phyloP scores from a whole-genome alignment of 2,888 invertebrate genomes.

The Anagyrus pseudococci region DNA sequence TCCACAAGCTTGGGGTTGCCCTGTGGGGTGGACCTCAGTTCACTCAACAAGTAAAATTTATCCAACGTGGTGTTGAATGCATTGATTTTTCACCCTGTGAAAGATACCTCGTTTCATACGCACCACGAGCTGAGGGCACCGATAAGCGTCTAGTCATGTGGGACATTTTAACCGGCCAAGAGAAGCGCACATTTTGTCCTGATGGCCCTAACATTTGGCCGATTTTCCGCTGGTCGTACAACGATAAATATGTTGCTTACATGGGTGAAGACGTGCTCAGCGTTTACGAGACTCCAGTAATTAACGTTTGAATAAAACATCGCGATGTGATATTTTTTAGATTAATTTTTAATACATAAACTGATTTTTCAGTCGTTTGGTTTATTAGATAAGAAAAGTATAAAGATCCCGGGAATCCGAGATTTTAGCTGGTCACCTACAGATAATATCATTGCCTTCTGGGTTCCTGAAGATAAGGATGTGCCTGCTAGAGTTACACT shows the following conservation, averaged over 20 bases:
- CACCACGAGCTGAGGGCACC: slow-evolving; percentile 75
- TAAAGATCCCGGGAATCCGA: slow-evolving; percentile 87
- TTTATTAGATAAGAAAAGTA: slow-evolving; percentile 91
- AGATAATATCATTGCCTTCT: slow-evolving; percentile 94
- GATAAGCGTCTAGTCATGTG: slow-evolving; percentile 90
- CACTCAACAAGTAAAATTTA: slow-evolving; percentile 89
- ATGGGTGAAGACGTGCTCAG: slow-evolving; percentile 85
- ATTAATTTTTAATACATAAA: too few relatives aligned
- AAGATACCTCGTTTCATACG: slow-evolving; percentile 94
- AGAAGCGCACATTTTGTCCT: slow-evolving; percentile 88
- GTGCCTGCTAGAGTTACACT: slow-evolving; percentile 95
- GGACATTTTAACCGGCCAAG: slow-evolving; percentile 94
- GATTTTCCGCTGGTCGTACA: slow-evolving; percentile 96
- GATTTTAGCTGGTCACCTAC: slow-evolving; percentile 99
- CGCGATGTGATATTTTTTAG: too few relatives aligned
- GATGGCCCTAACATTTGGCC: slow-evolving; percentile 89
- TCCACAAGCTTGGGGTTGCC: slow-evolving; percentile 94
- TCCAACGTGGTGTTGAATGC: slow-evolving; percentile 88
- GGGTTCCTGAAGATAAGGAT: slow-evolving; percentile 97
- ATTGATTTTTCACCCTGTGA: slow-evolving; percentile 98
- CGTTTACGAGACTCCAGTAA: slow-evolving; percentile 91
- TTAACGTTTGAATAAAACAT: too few relatives aligned
- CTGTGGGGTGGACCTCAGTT: slow-evolving; percentile 97
- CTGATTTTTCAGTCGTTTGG: slow-evolving; percentile 78
- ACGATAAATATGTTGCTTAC: slow-evolving; percentile 93